Evolutionary conservation across 2,888 invertebrate genomes (phyloP).

Genomic region (Carterocephalus palaemon): DNA sequence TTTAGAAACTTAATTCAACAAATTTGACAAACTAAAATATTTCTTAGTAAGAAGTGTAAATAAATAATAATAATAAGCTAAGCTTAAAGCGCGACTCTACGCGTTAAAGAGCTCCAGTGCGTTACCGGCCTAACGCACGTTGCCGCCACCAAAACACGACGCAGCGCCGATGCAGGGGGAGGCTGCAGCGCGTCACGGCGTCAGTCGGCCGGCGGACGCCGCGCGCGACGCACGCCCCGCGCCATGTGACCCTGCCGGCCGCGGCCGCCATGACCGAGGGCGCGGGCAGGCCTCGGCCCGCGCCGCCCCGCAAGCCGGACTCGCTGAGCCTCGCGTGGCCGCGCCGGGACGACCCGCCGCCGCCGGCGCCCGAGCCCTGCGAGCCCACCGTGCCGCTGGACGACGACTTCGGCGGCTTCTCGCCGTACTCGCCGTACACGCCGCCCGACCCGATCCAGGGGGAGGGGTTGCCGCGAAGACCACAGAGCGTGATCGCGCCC

Average conservation of each 20-base stretch:
- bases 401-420: conserved; percentile 70
- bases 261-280: conserved; percentile 66
- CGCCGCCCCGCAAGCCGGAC: conserved; percentile 75
- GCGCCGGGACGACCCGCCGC: conserved; percentile 73
- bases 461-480: conserved; percentile 62
- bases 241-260: conserved; percentile 50
- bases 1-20: no score
- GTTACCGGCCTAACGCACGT: conserved; percentile 25
- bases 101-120: no score
- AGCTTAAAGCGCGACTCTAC: no score
- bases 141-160: conserved; percentile 39
- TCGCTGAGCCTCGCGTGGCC: conserved; percentile 62
- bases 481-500: conserved; percentile 76
- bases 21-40: no score
- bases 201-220: conserved; percentile 50
- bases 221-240: conserved; percentile 53
- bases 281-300: conserved; percentile 72
- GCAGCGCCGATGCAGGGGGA: conserved; percentile 36
- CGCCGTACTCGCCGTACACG: conserved; percentile 79
- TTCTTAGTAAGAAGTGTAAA: no score
- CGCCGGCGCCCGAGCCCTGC: conserved; percentile 63
- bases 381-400: conserved; percentile 44
- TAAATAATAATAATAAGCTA: no score
- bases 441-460: conserved; percentile 67
- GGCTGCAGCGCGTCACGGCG: conserved; percentile 49